Conservation (phyloP, 2,888 invertebrate species). For the Eupeodes luniger region DNA sequence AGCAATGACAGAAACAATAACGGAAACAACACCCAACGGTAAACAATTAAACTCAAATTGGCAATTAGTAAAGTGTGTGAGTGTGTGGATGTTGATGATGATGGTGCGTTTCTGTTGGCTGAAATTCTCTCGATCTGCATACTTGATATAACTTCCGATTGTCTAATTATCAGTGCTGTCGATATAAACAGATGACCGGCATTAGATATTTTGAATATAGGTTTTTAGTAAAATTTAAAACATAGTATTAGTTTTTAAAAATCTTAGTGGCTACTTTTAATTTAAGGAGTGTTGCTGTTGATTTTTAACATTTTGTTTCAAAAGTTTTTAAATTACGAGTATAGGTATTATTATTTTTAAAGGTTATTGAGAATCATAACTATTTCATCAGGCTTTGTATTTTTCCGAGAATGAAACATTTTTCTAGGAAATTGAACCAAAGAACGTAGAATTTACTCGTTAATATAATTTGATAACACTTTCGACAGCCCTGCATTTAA, state of each 20-base stretch:
- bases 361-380: no score
- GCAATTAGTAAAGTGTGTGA: slow-evolving; percentile 58
- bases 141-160: background rate
- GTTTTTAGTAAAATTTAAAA: no score
- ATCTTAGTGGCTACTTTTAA: no score
- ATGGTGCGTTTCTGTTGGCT: slow-evolving; percentile 33
- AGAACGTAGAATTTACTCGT: background rate
- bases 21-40: slow-evolving; percentile 45
- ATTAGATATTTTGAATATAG: no score
- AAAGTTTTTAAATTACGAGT: no score
- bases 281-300: no score
- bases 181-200: background rate
- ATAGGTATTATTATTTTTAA: no score
- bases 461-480: background rate
- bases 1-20: slow-evolving; percentile 54
- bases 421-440: background rate
- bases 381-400: no score
- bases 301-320: no score
- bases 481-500: background rate
- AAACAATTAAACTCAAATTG: slow-evolving; percentile 69
- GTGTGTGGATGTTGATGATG: slow-evolving; percentile 27
- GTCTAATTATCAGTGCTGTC: background rate
- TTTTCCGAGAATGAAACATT: no score
- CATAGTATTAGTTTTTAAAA: no score
- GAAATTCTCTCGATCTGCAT: background rate